These are phyloP conservation scores for Tinamus guttatus DNA, from an alignment of 2,113 vertebrate genomes.

Conservation along the genomic window DNA sequence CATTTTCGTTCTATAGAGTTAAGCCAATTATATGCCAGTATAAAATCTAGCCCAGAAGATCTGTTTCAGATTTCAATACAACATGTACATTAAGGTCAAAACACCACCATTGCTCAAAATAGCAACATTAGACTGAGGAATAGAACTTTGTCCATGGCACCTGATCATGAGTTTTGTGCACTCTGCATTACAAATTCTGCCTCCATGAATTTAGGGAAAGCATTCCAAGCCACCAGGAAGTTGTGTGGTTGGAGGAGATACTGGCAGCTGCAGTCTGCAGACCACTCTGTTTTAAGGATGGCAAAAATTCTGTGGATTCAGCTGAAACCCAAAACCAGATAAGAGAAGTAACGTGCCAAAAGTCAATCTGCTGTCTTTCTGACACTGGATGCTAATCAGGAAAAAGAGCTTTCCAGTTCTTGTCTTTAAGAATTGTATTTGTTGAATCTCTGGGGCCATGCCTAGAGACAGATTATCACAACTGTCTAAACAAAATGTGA, in stretches of 20 bases:
- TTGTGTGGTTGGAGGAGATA: neutral
- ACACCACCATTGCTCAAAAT: neutral
- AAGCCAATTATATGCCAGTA: neutral
- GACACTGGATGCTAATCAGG: neutral
- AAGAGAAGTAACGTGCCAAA: neutral
- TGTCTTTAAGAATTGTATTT: neutral
- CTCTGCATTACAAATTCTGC: neutral
- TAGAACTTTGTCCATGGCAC: neutral
- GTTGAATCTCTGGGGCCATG: neutral
- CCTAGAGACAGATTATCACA: neutral
- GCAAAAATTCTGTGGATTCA: neutral
- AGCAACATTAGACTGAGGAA: neutral
- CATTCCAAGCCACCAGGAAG: neutral
- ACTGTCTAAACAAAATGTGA: neutral
- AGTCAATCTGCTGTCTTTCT: neutral
- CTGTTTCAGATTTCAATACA: neutral
- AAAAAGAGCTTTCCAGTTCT: neutral
- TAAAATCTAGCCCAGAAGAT: neutral
- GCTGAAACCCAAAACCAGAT: neutral
- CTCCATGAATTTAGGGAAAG: neutral
- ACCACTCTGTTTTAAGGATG: neutral
- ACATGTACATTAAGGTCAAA: neutral
- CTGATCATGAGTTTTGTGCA: neutral
- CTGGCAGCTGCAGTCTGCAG: neutral
- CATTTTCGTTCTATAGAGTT: neutral